Percentiles rank a stretch among this genome's conserved stretches.
These are phyloP conservation scores for Microcebus griseorufus DNA, from an alignment of 2,113 vertebrate genomes.

Conservation along the genomic window DNA sequence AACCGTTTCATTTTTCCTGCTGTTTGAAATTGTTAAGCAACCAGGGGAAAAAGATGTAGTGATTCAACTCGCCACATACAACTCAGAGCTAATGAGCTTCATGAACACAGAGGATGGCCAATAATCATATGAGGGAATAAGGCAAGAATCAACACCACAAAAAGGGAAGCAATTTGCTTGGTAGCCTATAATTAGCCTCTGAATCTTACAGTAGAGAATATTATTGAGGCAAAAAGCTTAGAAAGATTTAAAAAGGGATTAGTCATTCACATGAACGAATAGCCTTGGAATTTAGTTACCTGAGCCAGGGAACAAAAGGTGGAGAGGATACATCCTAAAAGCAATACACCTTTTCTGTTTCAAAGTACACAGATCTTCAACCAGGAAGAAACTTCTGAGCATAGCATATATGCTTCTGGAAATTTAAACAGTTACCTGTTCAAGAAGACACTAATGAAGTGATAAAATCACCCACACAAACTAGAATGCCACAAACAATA, in stretches of 20 bases:
- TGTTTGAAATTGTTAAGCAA: conserved; percentile 23
- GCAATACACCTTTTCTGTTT: not conserved
- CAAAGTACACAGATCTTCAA: not conserved
- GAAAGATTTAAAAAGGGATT: conserved; percentile 74
- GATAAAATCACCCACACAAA: not conserved
- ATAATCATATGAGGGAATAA: not conserved
- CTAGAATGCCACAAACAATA: not conserved
- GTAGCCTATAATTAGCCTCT: conserved; percentile 68
- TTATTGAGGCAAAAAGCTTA: conserved; percentile 66
- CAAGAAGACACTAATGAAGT: not conserved
- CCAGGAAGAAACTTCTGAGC: not conserved
- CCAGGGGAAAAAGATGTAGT: not conserved
- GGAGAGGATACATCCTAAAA: not conserved
- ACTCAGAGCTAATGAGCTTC: not conserved
- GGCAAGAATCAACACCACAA: conserved; percentile 36
- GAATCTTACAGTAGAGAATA: conserved; percentile 54
- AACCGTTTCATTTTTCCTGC: not conserved
- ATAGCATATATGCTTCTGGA: not conserved
- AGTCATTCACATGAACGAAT: conserved; percentile 67
- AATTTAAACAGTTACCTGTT: not conserved
- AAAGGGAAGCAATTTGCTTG: conserved; percentile 67
- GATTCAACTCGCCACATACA: not conserved
- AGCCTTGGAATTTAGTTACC: conserved; percentile 61
- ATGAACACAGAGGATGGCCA: not conserved
- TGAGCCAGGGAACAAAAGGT: not conserved